Base-by-base conservation (phyloP, 2,888 invertebrate genomes). In the Pseudococcus viburni region DNA sequence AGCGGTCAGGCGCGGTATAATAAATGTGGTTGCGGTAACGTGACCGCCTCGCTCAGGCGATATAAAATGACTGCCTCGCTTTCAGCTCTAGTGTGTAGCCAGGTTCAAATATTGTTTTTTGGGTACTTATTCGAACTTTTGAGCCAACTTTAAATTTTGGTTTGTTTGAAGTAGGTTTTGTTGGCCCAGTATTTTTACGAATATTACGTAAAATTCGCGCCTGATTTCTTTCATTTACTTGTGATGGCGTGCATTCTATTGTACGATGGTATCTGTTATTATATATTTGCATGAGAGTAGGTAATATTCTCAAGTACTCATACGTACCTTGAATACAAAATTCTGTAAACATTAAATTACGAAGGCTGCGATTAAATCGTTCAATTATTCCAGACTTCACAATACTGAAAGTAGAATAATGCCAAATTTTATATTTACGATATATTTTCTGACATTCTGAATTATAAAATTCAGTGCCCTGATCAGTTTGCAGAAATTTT, bases 381-480 rank as follows among this genome's bases (percentile, higher is more conserved):
- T 89, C 89, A 0, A 85, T 77, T 11, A 89, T 85, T 11, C 59
- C 46, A 0, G 88, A 83, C 22, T 89, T 89, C 0, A 77, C 55
- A 0, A 33, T 84, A 8, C 68, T 88, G 42, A 51, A 89, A 0
- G 84, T 89, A 0, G 59, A 84, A 73, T 89, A 89, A 33, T 89
- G 85, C 0, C 89, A 83, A 11, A 89, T 89, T 5, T 80, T 59
- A 42, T 88, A 85, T 59, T 89, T 68, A n/a, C 22, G 33, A 83
- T 89, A 73, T 4, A 89, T 22, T 1, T 19, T 39, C 8, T 90
- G 26, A 48, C 90, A 90, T 2, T 85, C 48, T 1, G 8, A 33
- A 87, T 90, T 90, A 68, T 90, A 90, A 89, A 90, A 90, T 89
- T 90, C 90, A 84, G 89, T 90, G 12, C 90, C 90, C 8, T 88